Evolutionary conservation across 2,797 vertebrate species (phyloP).

Genomic region (Merluccius polli): DNA sequence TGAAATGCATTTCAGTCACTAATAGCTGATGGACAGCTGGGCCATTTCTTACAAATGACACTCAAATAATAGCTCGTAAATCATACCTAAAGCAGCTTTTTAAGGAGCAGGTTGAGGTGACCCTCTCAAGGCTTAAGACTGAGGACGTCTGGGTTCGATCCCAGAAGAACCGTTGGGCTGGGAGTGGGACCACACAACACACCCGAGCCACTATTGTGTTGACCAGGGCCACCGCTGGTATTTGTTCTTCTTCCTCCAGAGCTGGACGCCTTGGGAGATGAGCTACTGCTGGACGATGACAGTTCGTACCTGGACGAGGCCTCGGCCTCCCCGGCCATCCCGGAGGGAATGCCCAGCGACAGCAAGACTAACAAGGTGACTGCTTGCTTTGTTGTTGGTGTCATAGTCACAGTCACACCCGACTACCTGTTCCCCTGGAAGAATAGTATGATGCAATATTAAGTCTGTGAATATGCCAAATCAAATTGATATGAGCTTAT

Average conservation of each 20-base stretch:
- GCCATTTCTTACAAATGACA: no score
- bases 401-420: no score
- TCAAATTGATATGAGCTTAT: not conserved
- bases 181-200: not conserved
- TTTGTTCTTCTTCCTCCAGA: constrained; percentile 69
- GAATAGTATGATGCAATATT: no score
- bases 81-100: no score
- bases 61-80: no score
- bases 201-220: no score
- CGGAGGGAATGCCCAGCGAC: constrained; percentile 90
- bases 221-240: not conserved
- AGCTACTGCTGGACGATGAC: constrained; percentile 93
- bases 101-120: not conserved
- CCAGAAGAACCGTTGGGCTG: no score
- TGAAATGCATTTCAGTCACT: no score
- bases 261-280: constrained; percentile 94
- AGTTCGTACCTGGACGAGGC: constrained; percentile 95
- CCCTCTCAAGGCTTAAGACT: not conserved
- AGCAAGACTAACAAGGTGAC: constrained; percentile 91
- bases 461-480: not conserved
- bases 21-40: no score
- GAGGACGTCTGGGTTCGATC: not conserved
- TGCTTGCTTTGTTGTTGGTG: not conserved
- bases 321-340: constrained; percentile 88
- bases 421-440: no score